A percentile compares a stretch with the other conserved stretches of the same genome.
Conservation (phyloP, 2,113 vertebrate genomes). For the Ctenodactylus gundi region DNA sequence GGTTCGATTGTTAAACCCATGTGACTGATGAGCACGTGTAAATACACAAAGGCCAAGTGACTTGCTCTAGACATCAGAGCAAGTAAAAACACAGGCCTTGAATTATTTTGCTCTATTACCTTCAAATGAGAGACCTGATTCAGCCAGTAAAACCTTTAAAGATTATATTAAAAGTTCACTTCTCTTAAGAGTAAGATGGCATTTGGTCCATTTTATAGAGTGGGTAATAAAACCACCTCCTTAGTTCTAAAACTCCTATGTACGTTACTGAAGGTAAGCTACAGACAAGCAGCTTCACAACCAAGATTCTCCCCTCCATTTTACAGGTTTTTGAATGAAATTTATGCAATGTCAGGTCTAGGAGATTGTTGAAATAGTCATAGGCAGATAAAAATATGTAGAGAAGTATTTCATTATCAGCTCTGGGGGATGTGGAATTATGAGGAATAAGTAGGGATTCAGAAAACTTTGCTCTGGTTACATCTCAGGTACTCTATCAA, state of each 20-base stretch:
- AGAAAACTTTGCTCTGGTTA: neutral
- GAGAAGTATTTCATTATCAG: neutral
- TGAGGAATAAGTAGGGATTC: accelerated
- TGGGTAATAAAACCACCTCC: neutral
- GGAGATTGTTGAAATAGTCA: neutral
- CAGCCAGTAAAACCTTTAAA: neutral
- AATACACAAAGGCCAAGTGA: neutral
- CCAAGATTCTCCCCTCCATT: neutral
- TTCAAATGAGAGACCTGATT: neutral
- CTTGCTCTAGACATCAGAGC: neutral
- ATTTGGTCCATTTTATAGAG: neutral
- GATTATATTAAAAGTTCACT: neutral
- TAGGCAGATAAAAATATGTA: neutral
- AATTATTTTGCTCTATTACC: neutral
- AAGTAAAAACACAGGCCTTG: neutral
- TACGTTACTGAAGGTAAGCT: neutral
- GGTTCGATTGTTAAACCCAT: neutral
- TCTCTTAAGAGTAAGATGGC: neutral
- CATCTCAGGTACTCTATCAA: accelerated
- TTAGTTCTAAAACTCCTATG: neutral
- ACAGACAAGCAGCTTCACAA: neutral
- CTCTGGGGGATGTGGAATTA: neutral
- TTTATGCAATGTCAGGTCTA: neutral
- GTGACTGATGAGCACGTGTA: neutral
- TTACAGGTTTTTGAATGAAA: neutral